Evolutionary conservation across 2,888 invertebrate species (phyloP), one percentile per base, ranked within the genome.

Genomic region (Agapostemon virescens): DNA sequence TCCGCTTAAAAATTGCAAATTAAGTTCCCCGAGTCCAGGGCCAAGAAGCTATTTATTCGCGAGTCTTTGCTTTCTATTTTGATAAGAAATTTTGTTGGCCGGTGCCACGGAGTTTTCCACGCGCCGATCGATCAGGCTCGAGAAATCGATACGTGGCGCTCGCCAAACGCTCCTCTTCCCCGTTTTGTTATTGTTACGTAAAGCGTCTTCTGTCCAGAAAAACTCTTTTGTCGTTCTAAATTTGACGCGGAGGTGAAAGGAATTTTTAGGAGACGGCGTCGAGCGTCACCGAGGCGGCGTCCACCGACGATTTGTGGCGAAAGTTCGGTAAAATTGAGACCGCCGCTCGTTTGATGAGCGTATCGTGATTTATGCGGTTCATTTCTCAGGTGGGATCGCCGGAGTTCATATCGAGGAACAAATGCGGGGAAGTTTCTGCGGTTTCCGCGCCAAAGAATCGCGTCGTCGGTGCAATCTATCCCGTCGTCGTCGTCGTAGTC

Each of bases 281-380:
- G 45, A 73, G 76, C 77, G 75, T 61, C 82, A 72, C 36, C n/a
- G 66, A 40, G 58, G 58, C 38, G 82, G 63, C 80, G 74, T 55
- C 76, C n/a, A n/a, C 30, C 58, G 68, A 61, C 40, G 81, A 84
- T 83, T 84, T 84, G 84, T 80, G 79, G 70, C 74, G 6, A 86
- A 86, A 86, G 74, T 85, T 86, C 69, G 77, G 83, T 40, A 81
- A 85, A 84, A 86, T 86, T 78, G 83, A 83, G 76, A 79, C 79
- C 77, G 42, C 80, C 70, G 74, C 69, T 74, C 38, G 74, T 79
- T 75, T 82, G 85, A 86, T 86, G 77, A 84, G 79, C 84, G 80
- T 80, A 69, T 66, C 80, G 69, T 85, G 85, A 86, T 86, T 86
- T 85, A 86, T 81, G 77, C 73, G 68, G 61, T 84, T 85, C 86